Percentiles rank a stretch among this genome's conserved stretches.
Evolutionary conservation across 2,113 vertebrate species (phyloP).

Genomic region (Hyla sarda): DNA sequence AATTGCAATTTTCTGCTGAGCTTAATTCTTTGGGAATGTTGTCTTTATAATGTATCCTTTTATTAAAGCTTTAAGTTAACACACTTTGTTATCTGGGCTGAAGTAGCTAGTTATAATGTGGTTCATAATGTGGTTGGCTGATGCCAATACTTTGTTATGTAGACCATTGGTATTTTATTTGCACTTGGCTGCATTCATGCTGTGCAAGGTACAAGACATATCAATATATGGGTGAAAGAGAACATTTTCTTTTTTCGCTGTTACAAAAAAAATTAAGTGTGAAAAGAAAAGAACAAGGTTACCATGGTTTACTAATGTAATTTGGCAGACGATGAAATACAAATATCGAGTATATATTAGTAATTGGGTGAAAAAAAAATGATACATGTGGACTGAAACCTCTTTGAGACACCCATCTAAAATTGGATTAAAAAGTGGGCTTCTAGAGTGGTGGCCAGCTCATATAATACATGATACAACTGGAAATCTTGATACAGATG

Average conservation of each 20-base stretch:
- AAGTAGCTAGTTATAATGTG: constrained; percentile 1
- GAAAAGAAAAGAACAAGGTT: not conserved
- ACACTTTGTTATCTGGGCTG: constrained; percentile 19
- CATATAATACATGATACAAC: no score
- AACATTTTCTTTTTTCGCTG: constrained; percentile 16
- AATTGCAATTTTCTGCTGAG: constrained; percentile 60
- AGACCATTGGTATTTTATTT: constrained; percentile 21
- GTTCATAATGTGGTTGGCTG: constrained; percentile 24
- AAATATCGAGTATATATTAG: no score
- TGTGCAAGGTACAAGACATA: not conserved
- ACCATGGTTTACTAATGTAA: not conserved
- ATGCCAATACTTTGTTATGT: constrained; percentile 27
- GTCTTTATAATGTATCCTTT: constrained; percentile 55
- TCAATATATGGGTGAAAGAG: constrained; percentile 7
- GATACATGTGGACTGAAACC: no score
- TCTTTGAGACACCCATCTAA: no score
- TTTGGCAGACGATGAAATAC: not conserved
- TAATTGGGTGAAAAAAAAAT: no score
- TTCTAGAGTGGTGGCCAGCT: no score
- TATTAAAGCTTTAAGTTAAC: constrained; percentile 53
- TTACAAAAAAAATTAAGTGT: not conserved
- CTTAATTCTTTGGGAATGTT: constrained; percentile 51
- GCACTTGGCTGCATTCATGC: constrained; percentile 20
- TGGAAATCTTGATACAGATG: no score
- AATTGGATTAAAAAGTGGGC: no score